Evolutionary conservation across 2,797 vertebrate genomes (phyloP).

Genomic region (Gallinago solitaria): DNA sequence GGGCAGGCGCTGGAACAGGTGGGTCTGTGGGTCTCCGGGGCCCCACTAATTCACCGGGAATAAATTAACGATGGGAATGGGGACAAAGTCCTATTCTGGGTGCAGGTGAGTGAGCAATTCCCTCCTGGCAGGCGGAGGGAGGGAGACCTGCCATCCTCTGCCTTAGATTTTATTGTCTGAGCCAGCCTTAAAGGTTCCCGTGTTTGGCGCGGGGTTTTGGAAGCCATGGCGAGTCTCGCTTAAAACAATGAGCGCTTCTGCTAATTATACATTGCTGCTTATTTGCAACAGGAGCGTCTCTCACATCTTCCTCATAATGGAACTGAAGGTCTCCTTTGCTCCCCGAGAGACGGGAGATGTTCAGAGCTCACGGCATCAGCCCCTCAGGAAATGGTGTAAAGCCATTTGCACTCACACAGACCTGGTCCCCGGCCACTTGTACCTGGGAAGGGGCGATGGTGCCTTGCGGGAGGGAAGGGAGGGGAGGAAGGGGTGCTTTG

Average conservation of each 20-base stretch:
- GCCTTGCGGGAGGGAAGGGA: neutral
- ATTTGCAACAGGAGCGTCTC: neutral
- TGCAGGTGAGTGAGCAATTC: constrained; percentile 37
- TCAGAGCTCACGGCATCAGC: neutral
- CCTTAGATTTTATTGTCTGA: neutral
- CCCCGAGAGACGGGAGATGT: neutral
- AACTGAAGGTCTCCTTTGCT: neutral
- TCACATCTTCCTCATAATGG: neutral
- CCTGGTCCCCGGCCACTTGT: fast-evolving
- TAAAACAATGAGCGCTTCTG: neutral
- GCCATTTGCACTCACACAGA: fast-evolving
- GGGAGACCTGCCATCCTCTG: neutral
- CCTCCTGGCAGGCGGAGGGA: neutral
- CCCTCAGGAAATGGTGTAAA: fast-evolving
- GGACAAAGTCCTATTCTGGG: constrained; percentile 27
- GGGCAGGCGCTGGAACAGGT: constrained; percentile 37
- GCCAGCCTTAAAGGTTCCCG: neutral
- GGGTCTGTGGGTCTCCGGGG: constrained; percentile 55
- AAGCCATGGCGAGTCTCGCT: neutral
- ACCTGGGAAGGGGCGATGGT: fast-evolving
- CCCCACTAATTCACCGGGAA: constrained; percentile 40
- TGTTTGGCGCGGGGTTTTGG: fast-evolving
- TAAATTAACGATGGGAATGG: neutral
- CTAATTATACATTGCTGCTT: neutral
- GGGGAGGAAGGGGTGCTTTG: neutral